Conservation (phyloP, 1,140 invertebrate genomes). For the Apis florea region DNA sequence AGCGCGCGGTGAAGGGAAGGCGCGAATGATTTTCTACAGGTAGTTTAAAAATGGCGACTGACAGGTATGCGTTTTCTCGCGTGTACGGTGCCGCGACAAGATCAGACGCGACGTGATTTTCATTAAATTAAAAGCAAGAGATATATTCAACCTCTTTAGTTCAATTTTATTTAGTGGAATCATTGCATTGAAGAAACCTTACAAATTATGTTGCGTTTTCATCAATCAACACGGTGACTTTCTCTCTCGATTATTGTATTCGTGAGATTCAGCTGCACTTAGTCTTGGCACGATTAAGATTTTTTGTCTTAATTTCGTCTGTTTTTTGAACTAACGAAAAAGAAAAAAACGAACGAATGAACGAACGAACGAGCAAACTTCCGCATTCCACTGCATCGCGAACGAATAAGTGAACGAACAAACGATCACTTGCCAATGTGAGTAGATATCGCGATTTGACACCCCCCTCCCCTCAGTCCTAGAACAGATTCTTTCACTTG, state of each 20-base stretch:
- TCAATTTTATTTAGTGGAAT: constrained; percentile 13
- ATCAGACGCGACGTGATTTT: constrained; percentile 37
- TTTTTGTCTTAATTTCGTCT: neutral
- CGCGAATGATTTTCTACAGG: constrained; percentile 67
- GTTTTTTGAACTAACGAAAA: constrained; percentile 6
- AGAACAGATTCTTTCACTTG: constrained; percentile 23
- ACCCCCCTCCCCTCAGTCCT: constrained; percentile 8
- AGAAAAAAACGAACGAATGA: constrained; percentile 30
- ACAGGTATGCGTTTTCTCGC: constrained; percentile 67
- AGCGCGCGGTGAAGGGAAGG: constrained; percentile 59
- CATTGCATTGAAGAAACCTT: neutral
- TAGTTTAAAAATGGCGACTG: constrained; percentile 79
- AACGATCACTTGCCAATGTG: constrained; percentile 37
- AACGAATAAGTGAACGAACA: constrained; percentile 40
- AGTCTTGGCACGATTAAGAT: constrained; percentile 6
- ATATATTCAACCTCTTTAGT: neutral
- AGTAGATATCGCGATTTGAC: constrained; percentile 31
- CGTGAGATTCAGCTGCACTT: constrained; percentile 2
- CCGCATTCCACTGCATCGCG: constrained; percentile 33
- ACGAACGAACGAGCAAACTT: constrained; percentile 38
- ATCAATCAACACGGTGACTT: constrained; percentile 34
- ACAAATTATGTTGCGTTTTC: constrained; percentile 30
- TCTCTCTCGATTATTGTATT: constrained; percentile 37
- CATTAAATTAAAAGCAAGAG: neutral
- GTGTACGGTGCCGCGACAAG: constrained; percentile 55